phyloP scores from a whole-genome alignment of 2,113 vertebrate species.

The Pelvicachromis taeniatus region DNA sequence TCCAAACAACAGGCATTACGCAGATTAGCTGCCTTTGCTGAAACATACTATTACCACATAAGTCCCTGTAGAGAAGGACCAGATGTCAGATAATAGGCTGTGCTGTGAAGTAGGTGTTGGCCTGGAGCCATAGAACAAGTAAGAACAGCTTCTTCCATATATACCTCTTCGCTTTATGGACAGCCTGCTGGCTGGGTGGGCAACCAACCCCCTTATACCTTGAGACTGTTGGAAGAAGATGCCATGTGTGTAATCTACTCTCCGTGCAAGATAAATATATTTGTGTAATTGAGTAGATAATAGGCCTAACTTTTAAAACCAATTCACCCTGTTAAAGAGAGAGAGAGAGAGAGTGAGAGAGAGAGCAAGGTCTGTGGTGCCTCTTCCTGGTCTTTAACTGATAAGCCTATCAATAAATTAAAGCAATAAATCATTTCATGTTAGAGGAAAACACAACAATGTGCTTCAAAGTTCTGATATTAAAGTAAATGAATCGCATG shows the following conservation, averaged over 20 bases:
- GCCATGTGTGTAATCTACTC: not conserved
- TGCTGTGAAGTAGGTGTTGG: slow-evolving; percentile 59
- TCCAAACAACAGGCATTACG: slow-evolving; percentile 55
- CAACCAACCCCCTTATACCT: not conserved
- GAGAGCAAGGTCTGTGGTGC: not conserved
- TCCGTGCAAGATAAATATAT: not conserved
- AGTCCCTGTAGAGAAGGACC: slow-evolving; percentile 56
- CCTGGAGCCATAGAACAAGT: slow-evolving; percentile 61
- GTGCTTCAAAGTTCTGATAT: not conserved
- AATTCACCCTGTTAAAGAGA: not conserved
- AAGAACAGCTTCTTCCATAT: slow-evolving; percentile 59
- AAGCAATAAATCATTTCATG: not conserved
- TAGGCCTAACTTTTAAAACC: not conserved
- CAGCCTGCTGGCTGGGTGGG: slow-evolving; percentile 41
- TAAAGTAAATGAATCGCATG: not conserved
- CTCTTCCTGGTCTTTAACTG: not conserved
- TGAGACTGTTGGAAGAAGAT: not conserved
- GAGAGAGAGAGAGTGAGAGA: not conserved
- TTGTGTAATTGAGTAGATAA: not conserved
- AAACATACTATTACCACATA: slow-evolving; percentile 66
- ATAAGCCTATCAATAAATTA: not conserved
- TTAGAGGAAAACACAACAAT: not conserved
- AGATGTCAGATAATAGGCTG: slow-evolving; percentile 69
- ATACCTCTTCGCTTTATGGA: slow-evolving; percentile 44
- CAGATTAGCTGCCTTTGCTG: slow-evolving; percentile 63